phyloP scores from a whole-genome alignment of 2,797 vertebrate genomes.

The Novumbra hubbsi region DNA sequence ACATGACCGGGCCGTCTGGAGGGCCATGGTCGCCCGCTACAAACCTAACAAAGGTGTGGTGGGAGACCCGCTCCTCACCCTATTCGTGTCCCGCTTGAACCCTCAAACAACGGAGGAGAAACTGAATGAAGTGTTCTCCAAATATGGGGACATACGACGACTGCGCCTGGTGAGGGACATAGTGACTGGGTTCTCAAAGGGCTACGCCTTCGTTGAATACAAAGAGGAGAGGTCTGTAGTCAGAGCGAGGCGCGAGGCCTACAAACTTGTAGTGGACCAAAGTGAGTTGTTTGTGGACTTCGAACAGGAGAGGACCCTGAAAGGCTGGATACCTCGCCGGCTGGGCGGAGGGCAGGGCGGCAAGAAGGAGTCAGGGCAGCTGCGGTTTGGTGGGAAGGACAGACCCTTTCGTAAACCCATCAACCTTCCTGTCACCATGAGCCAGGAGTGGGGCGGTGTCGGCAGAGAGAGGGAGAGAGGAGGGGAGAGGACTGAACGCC shows the following conservation, averaged over 20 bases:
- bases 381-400: constrained; percentile 93
- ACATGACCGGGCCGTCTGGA: constrained; percentile 90
- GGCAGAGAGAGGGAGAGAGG: constrained; percentile 65
- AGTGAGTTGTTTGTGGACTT: constrained; percentile 92
- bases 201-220: constrained; percentile 92
- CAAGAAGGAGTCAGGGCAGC: constrained; percentile 94
- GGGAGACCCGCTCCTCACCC: constrained; percentile 88
- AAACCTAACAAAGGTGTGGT: constrained; percentile 86
- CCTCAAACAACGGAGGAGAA: constrained; percentile 90
- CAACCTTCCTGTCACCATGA: constrained; percentile 70
- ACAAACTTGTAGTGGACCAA: constrained; percentile 90
- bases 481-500: constrained; percentile 56
- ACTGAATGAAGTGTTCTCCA: constrained; percentile 84
- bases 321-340: constrained; percentile 91
- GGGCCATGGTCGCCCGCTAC: constrained; percentile 89
- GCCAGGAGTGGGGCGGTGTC: constrained; percentile 52
- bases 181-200: constrained; percentile 90
- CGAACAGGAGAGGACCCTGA: constrained; percentile 87
- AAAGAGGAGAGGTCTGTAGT: constrained; percentile 86
- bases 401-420: constrained; percentile 95
- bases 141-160: constrained; percentile 86
- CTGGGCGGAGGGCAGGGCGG: constrained; percentile 92
- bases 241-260: constrained; percentile 87
- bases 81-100: constrained; percentile 87
- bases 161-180: constrained; percentile 88